These are phyloP conservation scores for Hyperoplus immaculatus DNA, from an alignment of 2,797 vertebrate genomes.

Conservation along the genomic window DNA sequence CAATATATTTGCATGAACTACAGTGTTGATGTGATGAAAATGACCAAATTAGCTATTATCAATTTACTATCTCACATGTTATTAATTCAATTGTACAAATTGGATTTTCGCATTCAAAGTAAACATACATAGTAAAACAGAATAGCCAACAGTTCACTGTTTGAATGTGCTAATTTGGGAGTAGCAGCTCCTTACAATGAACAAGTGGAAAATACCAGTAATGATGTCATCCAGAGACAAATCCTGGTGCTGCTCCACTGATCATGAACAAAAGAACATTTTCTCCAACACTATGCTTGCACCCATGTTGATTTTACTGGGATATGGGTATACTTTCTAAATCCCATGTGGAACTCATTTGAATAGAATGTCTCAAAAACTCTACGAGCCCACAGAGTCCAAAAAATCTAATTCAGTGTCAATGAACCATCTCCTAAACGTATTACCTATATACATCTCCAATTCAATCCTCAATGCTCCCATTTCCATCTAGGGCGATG, in stretches of 20 bases:
- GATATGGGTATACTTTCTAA: slow-evolving; percentile 31
- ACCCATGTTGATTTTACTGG: slow-evolving; percentile 9
- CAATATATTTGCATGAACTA: not conserved
- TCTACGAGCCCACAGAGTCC: slow-evolving; percentile 22
- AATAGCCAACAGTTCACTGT: not conserved
- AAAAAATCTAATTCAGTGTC: slow-evolving; percentile 39
- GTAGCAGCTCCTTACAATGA: not conserved
- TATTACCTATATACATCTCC: slow-evolving; percentile 41
- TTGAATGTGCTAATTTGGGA: not conserved
- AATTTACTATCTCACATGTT: not conserved
- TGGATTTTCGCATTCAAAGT: slow-evolving; percentile 1
- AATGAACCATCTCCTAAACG: slow-evolving; percentile 48
- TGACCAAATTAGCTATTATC: not conserved
- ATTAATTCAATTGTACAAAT: not conserved
- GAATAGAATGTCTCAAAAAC: slow-evolving; percentile 31
- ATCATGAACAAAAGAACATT: slow-evolving; percentile 10
- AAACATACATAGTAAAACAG: not conserved
- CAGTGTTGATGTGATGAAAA: not conserved
- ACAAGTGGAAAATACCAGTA: slow-evolving; percentile 9
- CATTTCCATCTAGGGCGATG: slow-evolving; percentile 20
- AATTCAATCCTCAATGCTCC: slow-evolving; percentile 20
- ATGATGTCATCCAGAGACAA: slow-evolving; percentile 29
- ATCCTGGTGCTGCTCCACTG: slow-evolving; percentile 31
- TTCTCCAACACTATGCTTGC: not conserved
- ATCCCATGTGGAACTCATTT: slow-evolving; percentile 43